Base-by-base conservation (phyloP, 1,140 invertebrate species). In the Lepidostoma basale region DNA sequence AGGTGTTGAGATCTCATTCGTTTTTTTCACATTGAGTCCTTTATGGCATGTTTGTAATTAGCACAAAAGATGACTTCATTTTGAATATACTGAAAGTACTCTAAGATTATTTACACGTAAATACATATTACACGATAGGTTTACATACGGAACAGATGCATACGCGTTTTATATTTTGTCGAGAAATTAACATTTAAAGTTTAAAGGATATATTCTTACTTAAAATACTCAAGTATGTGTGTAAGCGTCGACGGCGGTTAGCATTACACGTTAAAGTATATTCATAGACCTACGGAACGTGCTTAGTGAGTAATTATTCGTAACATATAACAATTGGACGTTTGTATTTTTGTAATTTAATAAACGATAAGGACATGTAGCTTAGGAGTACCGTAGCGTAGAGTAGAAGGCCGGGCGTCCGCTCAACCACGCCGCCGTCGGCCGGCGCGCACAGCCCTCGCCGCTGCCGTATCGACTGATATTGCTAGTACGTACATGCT, bases 281-380 rank as follows among this genome's bases (percentile, higher is more conserved):
- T 72, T 65, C 69, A 26, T 68, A 59, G 64, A 68, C 30, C 49
- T 67, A 54, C 26, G 62, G 45, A 68, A 58, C 66, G 66, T 69
- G 66, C 60, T 59, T 68, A 72, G 66, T 40, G 36, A 72, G 54
- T 72, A 72, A 68, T 30, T 62, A 68, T 59, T 72, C 60, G 26
- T 54, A 60, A 60, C 39, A 62, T 54, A 68, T 72, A 67, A 72
- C 67, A 69, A 68, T 69, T 72, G 62, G 67, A 69, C 67, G 70
- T 72, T 72, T 72, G 70, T 72, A 72, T 72, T 72, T 72, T 72
- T 72, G 70, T 72, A 72, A 72, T 69, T 68, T 72, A 72, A 60
- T 72, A 72, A 62, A 52, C 52, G 28, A 54, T 72, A 72, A 68
- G 66, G 42, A 62, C 20, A 58, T 72, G 68, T 71, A 72, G 65